Percentiles rank a stretch among this genome's conserved stretches.
Evolutionary conservation across 2,888 invertebrate species (phyloP).

Genomic region (Sympetrum striolatum): DNA sequence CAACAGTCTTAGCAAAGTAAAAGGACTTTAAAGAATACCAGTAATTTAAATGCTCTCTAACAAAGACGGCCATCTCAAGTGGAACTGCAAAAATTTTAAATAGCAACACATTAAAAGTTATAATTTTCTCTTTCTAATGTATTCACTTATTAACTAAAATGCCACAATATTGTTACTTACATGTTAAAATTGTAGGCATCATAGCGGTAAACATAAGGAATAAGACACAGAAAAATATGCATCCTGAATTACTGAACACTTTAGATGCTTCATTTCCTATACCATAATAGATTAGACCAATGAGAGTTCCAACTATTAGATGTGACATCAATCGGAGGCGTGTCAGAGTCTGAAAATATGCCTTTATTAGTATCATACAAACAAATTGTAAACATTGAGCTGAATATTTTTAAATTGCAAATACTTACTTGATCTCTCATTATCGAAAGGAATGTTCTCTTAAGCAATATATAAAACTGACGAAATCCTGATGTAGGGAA

Average conservation of each 20-base stretch:
- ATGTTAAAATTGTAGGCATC: slow-evolving; percentile 98
- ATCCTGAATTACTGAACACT: slow-evolving; percentile 93
- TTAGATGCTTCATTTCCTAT: slow-evolving; percentile 93
- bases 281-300: slow-evolving; percentile 91
- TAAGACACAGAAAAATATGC: slow-evolving; percentile 94
- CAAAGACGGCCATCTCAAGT: slow-evolving; percentile 92
- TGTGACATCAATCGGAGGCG: slow-evolving; percentile 87
- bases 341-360: slow-evolving; percentile 76
- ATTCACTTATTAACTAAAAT: not conserved
- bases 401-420: not conserved
- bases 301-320: slow-evolving; percentile 86
- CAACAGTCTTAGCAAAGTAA: slow-evolving; percentile 95
- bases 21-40: slow-evolving; percentile 98
- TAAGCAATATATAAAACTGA: slow-evolving; percentile 89
- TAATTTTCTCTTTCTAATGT: not conserved
- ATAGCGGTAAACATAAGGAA: slow-evolving; percentile 98
- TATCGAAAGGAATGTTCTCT: slow-evolving; percentile 83
- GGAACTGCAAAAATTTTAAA: slow-evolving; percentile 76
- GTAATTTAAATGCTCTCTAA: slow-evolving; percentile 93
- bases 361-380: not conserved
- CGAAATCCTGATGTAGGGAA: slow-evolving; percentile 77
- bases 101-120: not conserved
- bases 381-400: no score
- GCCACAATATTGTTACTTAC: slow-evolving; percentile 68
- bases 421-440: slow-evolving; percentile 82